A percentile compares a stretch with the other conserved stretches of the same genome.
Conservation (phyloP, 1,140 invertebrate genomes). For the Cydia amplana region DNA sequence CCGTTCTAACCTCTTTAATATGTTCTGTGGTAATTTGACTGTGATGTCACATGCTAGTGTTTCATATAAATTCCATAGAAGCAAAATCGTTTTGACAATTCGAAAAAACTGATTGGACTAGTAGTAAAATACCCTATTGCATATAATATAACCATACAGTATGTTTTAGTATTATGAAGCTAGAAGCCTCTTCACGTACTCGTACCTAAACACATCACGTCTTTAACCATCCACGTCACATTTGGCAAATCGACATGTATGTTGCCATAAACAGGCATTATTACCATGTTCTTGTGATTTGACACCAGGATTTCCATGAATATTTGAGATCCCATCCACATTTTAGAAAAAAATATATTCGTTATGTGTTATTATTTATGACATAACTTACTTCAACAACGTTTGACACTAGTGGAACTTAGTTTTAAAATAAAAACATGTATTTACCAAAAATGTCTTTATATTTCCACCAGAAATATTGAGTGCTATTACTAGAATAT, state of each 20-base stretch:
- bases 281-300: neutral
- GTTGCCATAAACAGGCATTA: neutral
- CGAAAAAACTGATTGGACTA: too few relatives aligned
- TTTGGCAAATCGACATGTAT: neutral
- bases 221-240: neutral
- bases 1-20: too few relatives aligned
- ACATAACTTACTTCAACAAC: neutral
- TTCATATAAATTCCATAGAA: too few relatives aligned
- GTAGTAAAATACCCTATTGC: too few relatives aligned
- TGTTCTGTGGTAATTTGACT: too few relatives aligned
- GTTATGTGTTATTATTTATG: neutral
- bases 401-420: neutral
- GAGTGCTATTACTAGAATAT: slow-evolving; percentile 1
- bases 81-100: too few relatives aligned
- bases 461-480: slow-evolving; percentile 25
- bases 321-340: neutral
- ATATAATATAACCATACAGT: too few relatives aligned
- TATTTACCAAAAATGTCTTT: slow-evolving; percentile 19
- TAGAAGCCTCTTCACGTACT: too few relatives aligned
- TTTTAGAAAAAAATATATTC: neutral
- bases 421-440: slow-evolving; percentile 11
- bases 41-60: too few relatives aligned
- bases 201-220: neutral
- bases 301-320: neutral
- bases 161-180: too few relatives aligned